Conservation (phyloP, 2,113 vertebrate species). For the Cryptotis parvus region DNA sequence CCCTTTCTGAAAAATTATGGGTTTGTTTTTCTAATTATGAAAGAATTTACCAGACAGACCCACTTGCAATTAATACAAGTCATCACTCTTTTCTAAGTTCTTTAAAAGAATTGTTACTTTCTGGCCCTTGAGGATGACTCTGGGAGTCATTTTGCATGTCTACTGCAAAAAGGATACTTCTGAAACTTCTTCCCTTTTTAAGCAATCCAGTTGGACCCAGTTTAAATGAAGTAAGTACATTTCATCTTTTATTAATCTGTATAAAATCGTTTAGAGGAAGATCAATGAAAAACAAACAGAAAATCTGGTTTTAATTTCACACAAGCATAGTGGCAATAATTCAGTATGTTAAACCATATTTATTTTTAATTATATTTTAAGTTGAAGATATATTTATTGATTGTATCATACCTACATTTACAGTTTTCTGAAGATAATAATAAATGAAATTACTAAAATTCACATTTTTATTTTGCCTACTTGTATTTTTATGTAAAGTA, state of each 20-base stretch:
- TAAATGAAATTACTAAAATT: neutral
- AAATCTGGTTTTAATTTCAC: neutral
- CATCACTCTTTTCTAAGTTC: constrained; percentile 64
- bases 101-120: constrained; percentile 30
- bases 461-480: neutral
- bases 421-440: neutral
- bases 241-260: constrained; percentile 57
- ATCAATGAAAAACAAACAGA: neutral
- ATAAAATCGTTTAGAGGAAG: neutral
- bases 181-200: constrained; percentile 47
- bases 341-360: neutral
- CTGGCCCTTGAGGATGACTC: neutral
- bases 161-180: constrained; percentile 63
- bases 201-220: constrained; percentile 40
- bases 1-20: neutral
- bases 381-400: too few relatives aligned
- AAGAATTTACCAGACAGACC: neutral
- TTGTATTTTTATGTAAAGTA: neutral
- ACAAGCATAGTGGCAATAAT: neutral
- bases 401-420: neutral
- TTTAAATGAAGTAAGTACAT: constrained; percentile 78
- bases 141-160: neutral
- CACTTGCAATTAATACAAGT: neutral
- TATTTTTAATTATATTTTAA: neutral
- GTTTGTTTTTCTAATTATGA: neutral